Evolutionary conservation across 35 echinoderm and acorn worm species (phyloP), one percentile per base, ranked within the genome.

Genomic region (Stichopus chloronotus): DNA sequence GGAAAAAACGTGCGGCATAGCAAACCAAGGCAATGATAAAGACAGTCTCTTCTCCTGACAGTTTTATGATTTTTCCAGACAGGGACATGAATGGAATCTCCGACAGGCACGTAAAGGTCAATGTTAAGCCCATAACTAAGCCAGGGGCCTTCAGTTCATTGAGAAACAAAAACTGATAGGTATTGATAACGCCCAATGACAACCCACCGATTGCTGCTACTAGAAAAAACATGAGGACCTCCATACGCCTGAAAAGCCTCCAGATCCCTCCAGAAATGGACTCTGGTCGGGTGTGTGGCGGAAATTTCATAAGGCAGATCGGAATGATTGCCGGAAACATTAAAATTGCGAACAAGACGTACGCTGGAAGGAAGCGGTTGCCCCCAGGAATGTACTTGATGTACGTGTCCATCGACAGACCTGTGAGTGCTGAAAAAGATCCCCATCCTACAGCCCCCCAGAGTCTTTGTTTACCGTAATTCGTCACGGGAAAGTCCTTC

Each of bases 401-500:
- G 55, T 77, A 94, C 9, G 56, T 59, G 74, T 96, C 95, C 65
- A 96, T 87, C 7, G 88, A 80, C 9, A 96, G 43, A 2, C 95
- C 95, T 20, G 88, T 86, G 7, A 96, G 17, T 22, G 78, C 60
- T 6, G 92, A 59, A 63, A 96, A 94, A 17, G 60, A 56, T 21
- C 95, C 95, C 92, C 92, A 96, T 6, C 92, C 95, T 5, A 94
- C 52, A 14, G 78, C 95, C 4, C 95, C 95, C 95, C 95, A 96
- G 9, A 96, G 55, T 69, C 95, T 58, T 14, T 96, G 95, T 60
- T 94, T 94, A 17, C 95, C 95, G 23, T 96, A 96, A 54, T 94
- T 93, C 16, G 80, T 91, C 12, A 74, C 84, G 1, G 80, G 88
- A 6, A 58, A 71, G 68, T 92, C 77, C 25, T 94, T 79, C 22